Conservation (phyloP, 1,140 invertebrate species). For the Ips typographus region DNA sequence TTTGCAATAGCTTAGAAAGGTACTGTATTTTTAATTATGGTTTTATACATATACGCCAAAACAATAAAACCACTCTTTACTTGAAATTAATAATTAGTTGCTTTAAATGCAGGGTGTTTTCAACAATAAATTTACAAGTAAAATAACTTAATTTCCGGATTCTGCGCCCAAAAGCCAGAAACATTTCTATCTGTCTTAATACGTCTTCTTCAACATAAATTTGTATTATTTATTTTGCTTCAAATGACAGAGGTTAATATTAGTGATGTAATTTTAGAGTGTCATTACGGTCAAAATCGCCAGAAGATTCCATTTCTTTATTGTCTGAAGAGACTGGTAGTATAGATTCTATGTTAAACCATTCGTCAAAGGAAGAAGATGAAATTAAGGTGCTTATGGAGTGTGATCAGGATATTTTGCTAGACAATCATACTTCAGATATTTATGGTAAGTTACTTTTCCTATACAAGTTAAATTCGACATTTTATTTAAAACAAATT, state of each 20-base stretch:
- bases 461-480: not conserved
- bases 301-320: constrained; percentile 67
- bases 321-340: constrained; percentile 76
- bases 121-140: too few relatives aligned
- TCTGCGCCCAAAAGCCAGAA: not conserved
- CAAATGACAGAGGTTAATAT: constrained; percentile 7
- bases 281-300: constrained; percentile 64
- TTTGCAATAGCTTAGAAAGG: constrained; percentile 61
- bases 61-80: too few relatives aligned
- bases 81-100: too few relatives aligned
- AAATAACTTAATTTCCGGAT: too few relatives aligned
- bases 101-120: too few relatives aligned
- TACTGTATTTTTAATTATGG: constrained; percentile 25
- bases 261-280: constrained; percentile 50
- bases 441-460: constrained; percentile 40
- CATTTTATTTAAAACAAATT: not conserved
- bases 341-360: constrained; percentile 80
- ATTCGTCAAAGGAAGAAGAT: constrained; percentile 73
- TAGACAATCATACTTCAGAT: constrained; percentile 49
- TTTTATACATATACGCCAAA: too few relatives aligned
- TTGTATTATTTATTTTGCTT: not conserved
- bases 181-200: too few relatives aligned
- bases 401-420: constrained; percentile 46
- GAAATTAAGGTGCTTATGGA: constrained; percentile 66
- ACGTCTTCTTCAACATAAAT: not conserved